phyloP scores from a whole-genome alignment of 2,797 vertebrate genomes.

The Neosalanx taihuensis region DNA sequence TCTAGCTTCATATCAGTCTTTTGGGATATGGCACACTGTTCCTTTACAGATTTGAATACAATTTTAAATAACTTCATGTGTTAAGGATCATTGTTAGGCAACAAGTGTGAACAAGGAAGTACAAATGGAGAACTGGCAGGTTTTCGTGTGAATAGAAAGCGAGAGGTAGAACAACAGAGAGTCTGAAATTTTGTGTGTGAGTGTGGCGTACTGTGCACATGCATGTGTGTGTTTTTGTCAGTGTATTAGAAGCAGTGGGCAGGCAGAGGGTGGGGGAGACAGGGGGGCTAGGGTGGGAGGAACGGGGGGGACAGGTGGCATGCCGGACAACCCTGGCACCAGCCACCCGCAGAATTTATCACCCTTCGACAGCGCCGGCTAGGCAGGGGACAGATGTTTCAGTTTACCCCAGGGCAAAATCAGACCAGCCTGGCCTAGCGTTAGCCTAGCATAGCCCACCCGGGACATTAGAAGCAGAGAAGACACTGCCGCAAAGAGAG shows the following conservation, averaged over 20 bases:
- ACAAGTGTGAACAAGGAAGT: no score
- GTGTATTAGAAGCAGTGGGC: constrained; percentile 27
- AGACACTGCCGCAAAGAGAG: constrained; percentile 1
- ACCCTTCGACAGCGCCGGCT: constrained; percentile 70
- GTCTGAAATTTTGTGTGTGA: no score
- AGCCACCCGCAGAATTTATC: constrained; percentile 70
- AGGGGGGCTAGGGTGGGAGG: constrained; percentile 7
- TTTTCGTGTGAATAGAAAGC: no score
- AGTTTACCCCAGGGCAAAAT: constrained; percentile 72
- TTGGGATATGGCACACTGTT: no score
- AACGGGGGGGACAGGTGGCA: constrained; percentile 67
- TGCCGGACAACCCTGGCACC: constrained; percentile 64
- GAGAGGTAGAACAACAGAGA: no score
- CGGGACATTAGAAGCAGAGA: constrained; percentile 41
- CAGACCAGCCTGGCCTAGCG: constrained; percentile 65
- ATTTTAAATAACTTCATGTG: no score
- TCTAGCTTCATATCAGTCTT: no score
- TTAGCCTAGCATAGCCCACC: constrained; percentile 45
- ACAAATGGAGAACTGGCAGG: no score
- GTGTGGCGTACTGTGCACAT: neutral
- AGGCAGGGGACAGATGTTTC: constrained; percentile 76
- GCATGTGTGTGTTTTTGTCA: neutral
- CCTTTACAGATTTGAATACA: no score
- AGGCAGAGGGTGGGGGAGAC: constrained; percentile 36
- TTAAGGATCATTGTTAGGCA: no score